Conservation (phyloP, 2,797 vertebrate genomes). For the Anniella stebbinsi region DNA sequence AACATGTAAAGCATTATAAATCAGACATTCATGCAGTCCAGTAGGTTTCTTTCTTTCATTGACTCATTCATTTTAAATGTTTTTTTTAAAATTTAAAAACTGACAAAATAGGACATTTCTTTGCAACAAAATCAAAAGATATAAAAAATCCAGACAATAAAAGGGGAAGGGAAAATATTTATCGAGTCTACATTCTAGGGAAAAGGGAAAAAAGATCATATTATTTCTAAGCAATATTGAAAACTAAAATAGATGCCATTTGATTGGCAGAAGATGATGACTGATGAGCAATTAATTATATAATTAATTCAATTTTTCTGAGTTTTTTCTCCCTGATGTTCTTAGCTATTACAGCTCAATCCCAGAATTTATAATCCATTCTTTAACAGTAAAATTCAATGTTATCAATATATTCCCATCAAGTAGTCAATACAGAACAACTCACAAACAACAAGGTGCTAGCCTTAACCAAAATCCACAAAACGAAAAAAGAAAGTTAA, state of each 20-base stretch:
- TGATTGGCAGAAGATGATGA: neutral
- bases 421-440: neutral
- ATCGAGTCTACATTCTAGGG: too few relatives aligned
- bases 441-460: too few relatives aligned
- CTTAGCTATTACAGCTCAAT: neutral
- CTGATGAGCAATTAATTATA: neutral
- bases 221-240: neutral
- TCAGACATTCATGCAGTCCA: neutral
- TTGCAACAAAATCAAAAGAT: neutral
- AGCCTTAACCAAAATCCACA: too few relatives aligned
- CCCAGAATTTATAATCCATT: too few relatives aligned
- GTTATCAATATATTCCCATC: neutral
- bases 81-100: neutral
- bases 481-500: too few relatives aligned
- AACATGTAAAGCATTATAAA: neutral
- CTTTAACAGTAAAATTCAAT: neutral
- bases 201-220: too few relatives aligned
- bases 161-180: neutral
- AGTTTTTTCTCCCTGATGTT: too few relatives aligned
- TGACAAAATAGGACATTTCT: neutral
- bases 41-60: neutral
- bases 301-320: neutral
- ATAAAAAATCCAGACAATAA: neutral
- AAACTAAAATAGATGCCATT: neutral
- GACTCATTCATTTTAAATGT: neutral